Conservation (phyloP, 2,888 invertebrate genomes). For the Frankliniella intonsa region DNA sequence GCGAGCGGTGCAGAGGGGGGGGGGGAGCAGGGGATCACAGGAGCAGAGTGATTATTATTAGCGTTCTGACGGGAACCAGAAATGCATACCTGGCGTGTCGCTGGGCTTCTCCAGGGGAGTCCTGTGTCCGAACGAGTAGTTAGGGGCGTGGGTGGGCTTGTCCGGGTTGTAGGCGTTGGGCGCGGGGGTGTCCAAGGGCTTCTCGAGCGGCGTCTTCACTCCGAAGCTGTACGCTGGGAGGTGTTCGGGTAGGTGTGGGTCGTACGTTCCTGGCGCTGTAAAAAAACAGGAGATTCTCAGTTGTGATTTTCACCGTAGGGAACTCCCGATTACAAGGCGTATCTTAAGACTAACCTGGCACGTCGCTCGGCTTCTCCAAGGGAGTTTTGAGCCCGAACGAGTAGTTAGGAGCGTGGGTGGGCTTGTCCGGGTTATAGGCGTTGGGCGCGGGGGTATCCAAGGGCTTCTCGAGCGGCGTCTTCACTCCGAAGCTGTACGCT, state of each 20-base stretch:
- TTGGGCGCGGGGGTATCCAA: slow-evolving; percentile 79
- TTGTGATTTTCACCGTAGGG: neutral
- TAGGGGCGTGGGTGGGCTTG: slow-evolving; percentile 61
- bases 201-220: slow-evolving; percentile 59
- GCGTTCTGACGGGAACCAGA: no score
- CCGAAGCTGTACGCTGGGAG: slow-evolving; percentile 72
- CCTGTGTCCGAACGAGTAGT: slow-evolving; percentile 70
- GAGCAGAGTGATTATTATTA: neutral
- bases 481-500: slow-evolving; percentile 66
- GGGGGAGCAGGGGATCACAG: neutral
- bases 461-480: slow-evolving; percentile 56
- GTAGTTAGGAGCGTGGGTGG: slow-evolving; percentile 61
- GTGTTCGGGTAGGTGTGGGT: slow-evolving; percentile 63
- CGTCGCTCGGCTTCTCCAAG: slow-evolving; percentile 57
- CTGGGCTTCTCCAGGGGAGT: slow-evolving; percentile 57
- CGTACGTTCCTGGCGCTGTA: slow-evolving; percentile 87
- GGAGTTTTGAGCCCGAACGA: slow-evolving; percentile 69
- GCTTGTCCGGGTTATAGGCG: slow-evolving; percentile 77
- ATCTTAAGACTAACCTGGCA: slow-evolving; percentile 56
- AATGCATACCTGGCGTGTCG: slow-evolving; percentile 60
- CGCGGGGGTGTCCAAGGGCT: slow-evolving; percentile 67
- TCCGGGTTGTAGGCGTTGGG: slow-evolving; percentile 86
- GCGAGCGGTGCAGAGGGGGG: neutral
- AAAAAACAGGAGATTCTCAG: neutral
- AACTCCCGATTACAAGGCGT: neutral